Evolutionary conservation across 2,888 invertebrate species (phyloP), one percentile per base, ranked within the genome.

Genomic region (Bombylius major): DNA sequence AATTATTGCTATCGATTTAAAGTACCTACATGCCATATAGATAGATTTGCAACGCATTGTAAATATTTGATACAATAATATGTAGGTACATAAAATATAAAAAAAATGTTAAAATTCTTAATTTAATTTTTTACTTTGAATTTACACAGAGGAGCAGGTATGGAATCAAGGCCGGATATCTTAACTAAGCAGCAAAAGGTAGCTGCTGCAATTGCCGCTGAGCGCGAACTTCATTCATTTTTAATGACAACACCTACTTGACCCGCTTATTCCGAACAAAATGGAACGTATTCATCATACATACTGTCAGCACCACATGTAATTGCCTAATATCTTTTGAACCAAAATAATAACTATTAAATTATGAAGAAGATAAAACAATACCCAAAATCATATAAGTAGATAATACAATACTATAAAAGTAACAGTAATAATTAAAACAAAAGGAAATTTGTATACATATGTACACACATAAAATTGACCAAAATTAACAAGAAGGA

Each of bases 221-320:
- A 75, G 65, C 70, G 71, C 57, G 74, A 75, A 60, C 69, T 73
- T 67, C 73, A 73, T 64, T 72, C 72, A 66, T 75, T 69, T 64
- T 66, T 75, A 64, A 75, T 75, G 74, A 70, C 74, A 65, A 70
- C 75, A 69, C 71, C 74, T 65, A 75, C 74, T 69, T 74, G 74
- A 75, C 74, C 74, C 70, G 69, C 68, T 69, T 68, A 64, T 58
- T 55, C 65, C 56, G 61, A 63, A 60, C 61, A 66, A 63, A 60
- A 66, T 60, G 67, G 70, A 60, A 63, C 70, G 60, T 71, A 71
- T 58, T 36, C 34, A 42, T 1, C 39, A 42, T 11, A 36, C 63
- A 61, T 72, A 68, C 72, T 71, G 57, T 66, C 71, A 61, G 66
- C 70, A 61, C 66, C 71, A 54, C 71, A 72, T 59, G 70, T 71